Evolutionary conservation across 2,888 invertebrate genomes (phyloP), one percentile per base, ranked within the genome.

Genomic region (Willowsia nigromaculata): DNA sequence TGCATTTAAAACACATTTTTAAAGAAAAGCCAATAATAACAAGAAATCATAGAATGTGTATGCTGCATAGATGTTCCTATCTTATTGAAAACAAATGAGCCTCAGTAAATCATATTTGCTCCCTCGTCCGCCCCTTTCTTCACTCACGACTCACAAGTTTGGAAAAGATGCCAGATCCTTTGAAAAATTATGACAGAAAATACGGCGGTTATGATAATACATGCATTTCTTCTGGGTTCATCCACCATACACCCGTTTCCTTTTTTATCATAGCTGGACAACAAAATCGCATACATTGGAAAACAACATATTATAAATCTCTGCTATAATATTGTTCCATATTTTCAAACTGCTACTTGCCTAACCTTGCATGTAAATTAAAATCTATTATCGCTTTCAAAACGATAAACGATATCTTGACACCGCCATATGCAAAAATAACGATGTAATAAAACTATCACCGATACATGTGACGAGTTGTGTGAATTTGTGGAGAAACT

Each of bases 61-160:
- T 40, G 6, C 25, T 71, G 11, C 4, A n/a, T 22, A 13, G 65
- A 65, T 65, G 30, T 37, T 71, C 22, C 56, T 71, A 88, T 88
- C 87, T 82, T 82, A 88, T 88, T 88, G 87, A 88, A 82, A 88
- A 88, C 87, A 88, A 88, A 88, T 88, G 87, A 88, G 74, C 74
- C 22, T n/a, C 33, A 74, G 81, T 88, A 82, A 88, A 88, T 88
- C 87, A 88, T 65, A 82, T 82, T 88, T 81, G 74, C 87, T 82
- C 81, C 71, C 80, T 81, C 18, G 82, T 74, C 74, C 87, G 82
- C 87, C 87, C 87, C 87, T 88, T 88, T 74, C 74, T 80, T 76
- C 80, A 80, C 80, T 33, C 53, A 30, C 47, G 71, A 80, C 80
- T 33, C 53, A 30, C 47, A 81, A 68, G 71, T 81, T 81, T 50